These are phyloP conservation scores for Ctenopoma multispine DNA, from an alignment of 2,797 vertebrate genomes.

Conservation along the genomic window DNA sequence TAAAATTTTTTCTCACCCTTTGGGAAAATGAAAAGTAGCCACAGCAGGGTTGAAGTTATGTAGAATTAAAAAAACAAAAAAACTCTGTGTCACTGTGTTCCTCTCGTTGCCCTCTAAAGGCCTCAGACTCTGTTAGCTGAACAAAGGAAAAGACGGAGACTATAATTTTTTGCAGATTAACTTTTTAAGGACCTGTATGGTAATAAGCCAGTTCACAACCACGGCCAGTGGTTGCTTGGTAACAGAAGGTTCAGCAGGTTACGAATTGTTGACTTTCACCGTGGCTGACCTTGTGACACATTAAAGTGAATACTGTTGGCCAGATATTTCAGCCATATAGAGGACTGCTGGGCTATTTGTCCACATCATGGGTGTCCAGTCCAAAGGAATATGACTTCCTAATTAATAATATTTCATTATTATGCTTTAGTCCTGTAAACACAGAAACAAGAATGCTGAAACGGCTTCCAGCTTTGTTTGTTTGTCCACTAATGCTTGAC, in stretches of 20 bases:
- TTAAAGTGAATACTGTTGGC: background rate
- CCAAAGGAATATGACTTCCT: background rate
- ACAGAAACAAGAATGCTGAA: background rate
- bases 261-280: slow-evolving; percentile 21
- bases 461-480: background rate
- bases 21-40: slow-evolving; percentile 23
- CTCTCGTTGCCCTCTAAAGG: slow-evolving; percentile 21
- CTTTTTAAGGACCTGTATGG: slow-evolving; percentile 34
- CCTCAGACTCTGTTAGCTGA: slow-evolving; percentile 34
- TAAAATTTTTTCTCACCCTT: background rate
- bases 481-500: background rate
- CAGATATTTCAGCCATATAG: background rate
- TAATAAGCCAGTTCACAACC: slow-evolving; percentile 26
- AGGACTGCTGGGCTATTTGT: background rate
- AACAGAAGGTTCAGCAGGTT: slow-evolving; percentile 34
- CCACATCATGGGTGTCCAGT: background rate
- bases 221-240: slow-evolving; percentile 38
- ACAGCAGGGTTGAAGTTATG: slow-evolving; percentile 22
- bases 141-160: slow-evolving; percentile 57
- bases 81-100: slow-evolving; percentile 19
- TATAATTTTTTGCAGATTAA: slow-evolving; percentile 60
- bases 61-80: slow-evolving; percentile 8
- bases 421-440: background rate
- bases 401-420: background rate
- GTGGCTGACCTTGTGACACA: slow-evolving; percentile 34